phyloP scores from a whole-genome alignment of 2,797 vertebrate genomes.

The Molossus molossus region DNA sequence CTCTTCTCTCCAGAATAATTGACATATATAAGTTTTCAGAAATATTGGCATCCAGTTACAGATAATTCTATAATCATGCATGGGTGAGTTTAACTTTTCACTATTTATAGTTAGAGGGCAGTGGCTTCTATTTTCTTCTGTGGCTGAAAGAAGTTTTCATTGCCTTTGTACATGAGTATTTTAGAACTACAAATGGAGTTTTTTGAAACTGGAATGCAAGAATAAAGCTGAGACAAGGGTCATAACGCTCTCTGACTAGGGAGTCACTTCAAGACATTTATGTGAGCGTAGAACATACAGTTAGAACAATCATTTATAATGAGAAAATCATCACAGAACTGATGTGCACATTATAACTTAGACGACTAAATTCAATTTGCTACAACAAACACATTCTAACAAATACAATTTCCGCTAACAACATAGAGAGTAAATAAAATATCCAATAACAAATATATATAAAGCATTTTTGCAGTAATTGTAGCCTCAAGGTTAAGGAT shows the following conservation, averaged over 20 bases:
- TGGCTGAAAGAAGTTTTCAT: conserved; percentile 12
- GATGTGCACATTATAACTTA: conserved; percentile 59
- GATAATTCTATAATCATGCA: neutral
- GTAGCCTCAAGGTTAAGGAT: conserved; percentile 70
- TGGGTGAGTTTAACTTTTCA: conserved; percentile 31
- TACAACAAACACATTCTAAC: conserved; percentile 67
- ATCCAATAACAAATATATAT: conserved; percentile 65
- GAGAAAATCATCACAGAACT: conserved; percentile 65
- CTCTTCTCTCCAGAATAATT: conserved; percentile 6
- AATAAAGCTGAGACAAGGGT: conserved; percentile 42
- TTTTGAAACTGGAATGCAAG: conserved; percentile 50
- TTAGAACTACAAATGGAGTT: conserved; percentile 4
- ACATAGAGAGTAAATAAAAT: conserved; percentile 73
- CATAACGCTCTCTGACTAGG: conserved; percentile 54
- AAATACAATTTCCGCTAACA: conserved; percentile 71
- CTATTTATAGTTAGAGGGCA: neutral
- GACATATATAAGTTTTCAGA: neutral
- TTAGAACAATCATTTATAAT: conserved; percentile 57
- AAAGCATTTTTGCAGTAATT: conserved; percentile 69
- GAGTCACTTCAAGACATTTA: conserved; percentile 62
- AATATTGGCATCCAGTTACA: neutral
- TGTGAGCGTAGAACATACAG: conserved; percentile 31
- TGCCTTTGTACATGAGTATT: conserved; percentile 42
- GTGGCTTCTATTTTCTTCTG: conserved; percentile 12
- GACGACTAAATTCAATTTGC: conserved; percentile 75